A percentile compares a stretch with the other conserved stretches of the same genome.
Conservation (phyloP, 2,797 vertebrate species). For the Xenentodon cancila region DNA sequence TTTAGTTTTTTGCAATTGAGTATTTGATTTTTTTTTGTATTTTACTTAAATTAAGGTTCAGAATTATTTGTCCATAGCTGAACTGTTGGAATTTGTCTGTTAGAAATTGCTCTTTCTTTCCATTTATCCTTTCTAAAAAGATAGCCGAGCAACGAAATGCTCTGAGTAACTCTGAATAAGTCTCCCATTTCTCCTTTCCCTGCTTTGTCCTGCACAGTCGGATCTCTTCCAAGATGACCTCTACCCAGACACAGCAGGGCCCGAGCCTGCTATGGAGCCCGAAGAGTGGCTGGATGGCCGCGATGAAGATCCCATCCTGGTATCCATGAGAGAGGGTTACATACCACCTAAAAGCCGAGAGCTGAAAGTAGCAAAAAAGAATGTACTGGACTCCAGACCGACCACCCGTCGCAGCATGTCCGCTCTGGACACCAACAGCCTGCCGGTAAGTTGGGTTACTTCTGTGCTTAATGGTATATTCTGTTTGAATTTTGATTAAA, state of each 20-base stretch:
- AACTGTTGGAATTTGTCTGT: too few species aligned
- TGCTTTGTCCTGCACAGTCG: constrained; percentile 78
- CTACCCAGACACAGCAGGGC: constrained; percentile 93
- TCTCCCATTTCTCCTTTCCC: background rate
- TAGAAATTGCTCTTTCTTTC: too few species aligned
- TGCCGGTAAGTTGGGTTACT: constrained; percentile 83
- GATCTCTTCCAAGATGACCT: constrained; percentile 99
- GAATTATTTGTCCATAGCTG: too few species aligned
- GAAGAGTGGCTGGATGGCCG: constrained; percentile 95
- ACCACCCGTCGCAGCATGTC: constrained; percentile 89
- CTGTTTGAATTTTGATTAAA: background rate
- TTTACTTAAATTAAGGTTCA: too few species aligned
- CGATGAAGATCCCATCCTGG: constrained; percentile 91
- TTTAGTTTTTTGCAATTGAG: too few species aligned
- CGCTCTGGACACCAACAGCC: constrained; percentile 80
- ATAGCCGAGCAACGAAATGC: too few species aligned
- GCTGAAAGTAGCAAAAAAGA: constrained; percentile 92
- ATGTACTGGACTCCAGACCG: constrained; percentile 89
- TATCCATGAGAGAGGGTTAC: constrained; percentile 93
- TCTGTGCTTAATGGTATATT: background rate
- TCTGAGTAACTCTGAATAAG: background rate
- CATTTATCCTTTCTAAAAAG: too few species aligned
- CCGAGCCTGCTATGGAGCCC: constrained; percentile 91
- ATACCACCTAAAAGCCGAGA: constrained; percentile 93
- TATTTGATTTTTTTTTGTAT: too few species aligned